Percentiles rank a stretch among this genome's conserved stretches.
Conservation (phyloP, 2,113 vertebrate species). For the Struthio camelus region DNA sequence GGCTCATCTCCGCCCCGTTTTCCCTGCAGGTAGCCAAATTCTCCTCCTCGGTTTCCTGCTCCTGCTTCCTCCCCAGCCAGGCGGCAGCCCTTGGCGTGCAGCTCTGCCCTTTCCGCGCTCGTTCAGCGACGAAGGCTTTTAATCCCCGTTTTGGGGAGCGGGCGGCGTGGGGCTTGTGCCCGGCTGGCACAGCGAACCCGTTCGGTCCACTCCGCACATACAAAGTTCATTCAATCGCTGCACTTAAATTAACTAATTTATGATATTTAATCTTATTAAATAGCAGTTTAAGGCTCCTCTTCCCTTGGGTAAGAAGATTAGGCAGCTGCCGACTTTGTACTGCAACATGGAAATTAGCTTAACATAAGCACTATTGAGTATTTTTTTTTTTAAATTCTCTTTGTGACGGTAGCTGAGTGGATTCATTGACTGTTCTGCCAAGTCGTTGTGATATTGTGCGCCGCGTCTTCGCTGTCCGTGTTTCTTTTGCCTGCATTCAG, state of each 20-base stretch:
- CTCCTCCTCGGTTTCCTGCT: background rate
- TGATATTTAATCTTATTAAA: constrained; percentile 58
- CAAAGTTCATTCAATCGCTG: background rate
- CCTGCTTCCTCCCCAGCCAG: background rate
- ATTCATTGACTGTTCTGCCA: background rate
- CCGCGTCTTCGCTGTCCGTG: background rate
- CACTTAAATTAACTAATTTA: constrained; percentile 28
- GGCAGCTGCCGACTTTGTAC: background rate
- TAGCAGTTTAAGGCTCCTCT: background rate
- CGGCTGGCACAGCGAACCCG: too few relatives aligned
- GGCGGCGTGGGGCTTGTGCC: background rate
- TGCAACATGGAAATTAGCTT: background rate
- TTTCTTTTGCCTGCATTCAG: background rate
- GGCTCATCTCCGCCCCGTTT: background rate
- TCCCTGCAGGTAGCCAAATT: background rate
- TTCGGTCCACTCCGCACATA: background rate
- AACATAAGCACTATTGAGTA: background rate
- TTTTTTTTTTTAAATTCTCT: background rate
- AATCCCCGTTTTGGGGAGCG: too few relatives aligned
- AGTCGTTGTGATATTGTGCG: rapidly evolving
- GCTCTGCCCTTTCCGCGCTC: background rate
- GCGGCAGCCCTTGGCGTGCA: background rate
- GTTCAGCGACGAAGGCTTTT: background rate
- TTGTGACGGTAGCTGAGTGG: background rate
- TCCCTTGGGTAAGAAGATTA: constrained; percentile 50